phyloP scores from a whole-genome alignment of 2,113 vertebrate species.

The Sebastes fasciatus region DNA sequence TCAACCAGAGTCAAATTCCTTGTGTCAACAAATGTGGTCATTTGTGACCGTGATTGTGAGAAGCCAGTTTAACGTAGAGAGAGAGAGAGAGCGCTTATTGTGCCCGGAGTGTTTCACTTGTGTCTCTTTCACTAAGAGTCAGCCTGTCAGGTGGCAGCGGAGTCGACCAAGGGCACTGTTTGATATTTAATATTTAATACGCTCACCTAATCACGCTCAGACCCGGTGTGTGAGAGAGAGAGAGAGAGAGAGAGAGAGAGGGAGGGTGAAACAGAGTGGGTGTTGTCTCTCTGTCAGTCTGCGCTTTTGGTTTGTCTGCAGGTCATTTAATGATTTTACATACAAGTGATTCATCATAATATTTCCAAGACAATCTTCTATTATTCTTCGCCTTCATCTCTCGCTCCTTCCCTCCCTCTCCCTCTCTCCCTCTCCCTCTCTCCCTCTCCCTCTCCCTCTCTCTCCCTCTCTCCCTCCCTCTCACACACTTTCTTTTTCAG shows the following conservation, averaged over 20 bases:
- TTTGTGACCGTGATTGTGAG: too few relatives aligned
- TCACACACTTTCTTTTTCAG: constrained; percentile 14
- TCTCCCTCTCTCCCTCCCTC: background rate
- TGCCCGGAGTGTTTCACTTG: background rate
- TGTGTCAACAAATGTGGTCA: too few relatives aligned
- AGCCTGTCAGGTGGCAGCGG: constrained; percentile 3
- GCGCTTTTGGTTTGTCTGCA: constrained; percentile 47
- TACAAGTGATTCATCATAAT: constrained; percentile 71
- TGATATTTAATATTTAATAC: constrained; percentile 66
- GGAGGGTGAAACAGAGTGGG: background rate
- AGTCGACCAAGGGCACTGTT: constrained; percentile 60
- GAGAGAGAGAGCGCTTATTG: too few relatives aligned
- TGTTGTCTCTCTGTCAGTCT: constrained; percentile 41
- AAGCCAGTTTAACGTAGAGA: too few relatives aligned
- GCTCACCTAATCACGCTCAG: constrained; percentile 54
- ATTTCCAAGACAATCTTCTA: constrained; percentile 62
- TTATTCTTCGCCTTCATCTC: constrained; percentile 47
- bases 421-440: background rate
- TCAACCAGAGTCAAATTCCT: too few relatives aligned
- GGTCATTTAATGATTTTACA: constrained; percentile 71
- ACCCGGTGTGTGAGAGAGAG: constrained; percentile 9
- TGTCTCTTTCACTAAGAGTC: background rate
- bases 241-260: background rate
- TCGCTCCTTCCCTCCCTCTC: background rate
- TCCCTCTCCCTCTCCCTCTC: background rate